phyloP scores from a whole-genome alignment of 2,888 invertebrate genomes.

The Phania funesta region DNA sequence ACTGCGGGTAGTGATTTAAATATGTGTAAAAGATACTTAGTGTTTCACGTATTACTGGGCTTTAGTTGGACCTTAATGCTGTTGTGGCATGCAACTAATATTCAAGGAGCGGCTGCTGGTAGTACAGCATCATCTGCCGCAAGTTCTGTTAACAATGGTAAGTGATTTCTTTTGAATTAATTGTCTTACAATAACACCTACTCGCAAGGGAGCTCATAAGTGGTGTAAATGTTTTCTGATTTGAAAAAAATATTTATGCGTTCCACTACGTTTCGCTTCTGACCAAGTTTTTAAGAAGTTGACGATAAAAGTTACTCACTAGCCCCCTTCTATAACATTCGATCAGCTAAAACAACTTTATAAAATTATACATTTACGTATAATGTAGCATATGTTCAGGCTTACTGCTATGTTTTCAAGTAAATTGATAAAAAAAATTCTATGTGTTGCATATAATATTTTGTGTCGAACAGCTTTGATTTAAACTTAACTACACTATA shows the following conservation, averaged over 20 bases:
- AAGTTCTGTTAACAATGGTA: slow-evolving; percentile 76
- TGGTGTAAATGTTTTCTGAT: too few relatives aligned
- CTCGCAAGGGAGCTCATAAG: too few relatives aligned
- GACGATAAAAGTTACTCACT: too few relatives aligned
- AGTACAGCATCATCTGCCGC: slow-evolving; percentile 61
- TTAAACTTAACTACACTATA: background rate
- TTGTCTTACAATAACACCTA: background rate
- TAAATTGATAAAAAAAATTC: too few relatives aligned
- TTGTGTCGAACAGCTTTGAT: background rate
- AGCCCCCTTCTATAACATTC: too few relatives aligned
- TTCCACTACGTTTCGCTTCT: too few relatives aligned
- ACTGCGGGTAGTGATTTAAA: background rate
- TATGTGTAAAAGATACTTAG: background rate
- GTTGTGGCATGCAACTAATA: slow-evolving; percentile 18
- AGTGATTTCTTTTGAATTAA: slow-evolving; percentile 68
- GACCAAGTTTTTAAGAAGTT: too few relatives aligned
- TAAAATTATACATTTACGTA: too few relatives aligned
- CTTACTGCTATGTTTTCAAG: too few relatives aligned
- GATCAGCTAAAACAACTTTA: too few relatives aligned
- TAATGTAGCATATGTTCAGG: too few relatives aligned
- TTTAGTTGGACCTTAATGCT: slow-evolving; percentile 43
- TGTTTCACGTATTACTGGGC: slow-evolving; percentile 52
- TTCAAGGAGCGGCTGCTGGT: slow-evolving; percentile 58
- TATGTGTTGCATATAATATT: background rate
- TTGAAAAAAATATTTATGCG: too few relatives aligned